Conservation (phyloP, 1,140 invertebrate genomes). For the Halyomorpha halys region DNA sequence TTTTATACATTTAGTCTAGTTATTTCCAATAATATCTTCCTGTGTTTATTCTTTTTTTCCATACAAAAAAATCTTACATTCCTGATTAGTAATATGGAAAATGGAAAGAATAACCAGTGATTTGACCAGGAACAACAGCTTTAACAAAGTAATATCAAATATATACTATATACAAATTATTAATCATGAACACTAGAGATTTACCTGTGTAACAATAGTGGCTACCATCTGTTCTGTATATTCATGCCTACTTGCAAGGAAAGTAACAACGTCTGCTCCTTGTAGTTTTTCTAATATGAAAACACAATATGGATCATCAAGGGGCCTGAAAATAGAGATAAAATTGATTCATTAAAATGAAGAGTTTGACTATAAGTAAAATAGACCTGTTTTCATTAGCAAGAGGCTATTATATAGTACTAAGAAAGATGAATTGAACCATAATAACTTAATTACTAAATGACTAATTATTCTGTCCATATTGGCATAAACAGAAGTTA, state of each 20-base stretch:
- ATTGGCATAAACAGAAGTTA: not conserved
- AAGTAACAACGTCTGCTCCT: constrained; percentile 82
- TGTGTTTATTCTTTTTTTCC: too few relatives aligned
- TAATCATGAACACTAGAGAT: not conserved
- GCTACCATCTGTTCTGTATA: constrained; percentile 86
- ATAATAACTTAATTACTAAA: not conserved
- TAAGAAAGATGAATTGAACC: not conserved
- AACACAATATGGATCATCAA: constrained; percentile 49
- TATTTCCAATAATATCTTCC: too few relatives aligned
- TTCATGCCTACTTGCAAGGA: constrained; percentile 71
- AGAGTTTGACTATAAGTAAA: not conserved
- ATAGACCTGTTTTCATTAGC: not conserved
- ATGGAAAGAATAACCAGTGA: too few relatives aligned
- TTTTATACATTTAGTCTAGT: too few relatives aligned
- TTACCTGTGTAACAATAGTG: constrained; percentile 63
- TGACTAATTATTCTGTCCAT: not conserved
- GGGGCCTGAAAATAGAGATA: constrained; percentile 27
- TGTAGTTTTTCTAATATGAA: constrained; percentile 79
- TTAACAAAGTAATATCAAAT: too few relatives aligned
- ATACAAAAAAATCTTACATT: too few relatives aligned
- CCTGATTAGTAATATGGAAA: too few relatives aligned
- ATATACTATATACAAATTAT: too few relatives aligned
- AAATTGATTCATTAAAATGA: too few relatives aligned
- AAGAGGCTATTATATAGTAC: not conserved
- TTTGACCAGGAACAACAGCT: too few relatives aligned